Conservation (phyloP, 1,140 invertebrate species). For the Leptopilina boulardi region DNA sequence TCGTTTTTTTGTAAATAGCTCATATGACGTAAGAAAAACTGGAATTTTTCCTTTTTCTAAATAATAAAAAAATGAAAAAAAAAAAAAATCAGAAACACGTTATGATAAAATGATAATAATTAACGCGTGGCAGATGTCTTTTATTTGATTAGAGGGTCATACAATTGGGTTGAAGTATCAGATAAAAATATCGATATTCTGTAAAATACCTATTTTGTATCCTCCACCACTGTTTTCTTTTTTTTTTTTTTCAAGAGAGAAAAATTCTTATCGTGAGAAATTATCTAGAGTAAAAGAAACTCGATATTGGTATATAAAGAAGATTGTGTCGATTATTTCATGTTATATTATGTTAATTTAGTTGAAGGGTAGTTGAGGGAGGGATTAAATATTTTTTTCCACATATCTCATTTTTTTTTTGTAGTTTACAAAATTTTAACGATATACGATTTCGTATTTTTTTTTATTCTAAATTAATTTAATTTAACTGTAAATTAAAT, state of each 20-base stretch:
- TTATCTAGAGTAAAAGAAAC: not conserved
- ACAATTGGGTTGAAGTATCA: not conserved
- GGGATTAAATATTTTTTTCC: not conserved
- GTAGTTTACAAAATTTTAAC: too few relatives aligned
- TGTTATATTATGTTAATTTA: constrained; percentile 9
- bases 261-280: not conserved
- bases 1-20: not conserved
- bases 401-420: not conserved
- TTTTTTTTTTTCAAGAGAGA: not conserved
- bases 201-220: not conserved
- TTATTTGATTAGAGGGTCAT: not conserved
- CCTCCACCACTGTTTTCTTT: not conserved
- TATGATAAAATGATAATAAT: constrained; percentile 9
- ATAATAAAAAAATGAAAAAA: not conserved
- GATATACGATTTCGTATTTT: too few relatives aligned
- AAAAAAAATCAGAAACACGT: not conserved
- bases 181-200: constrained; percentile 1
- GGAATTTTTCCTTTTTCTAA: not conserved
- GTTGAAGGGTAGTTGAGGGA: not conserved
- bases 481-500: too few relatives aligned
- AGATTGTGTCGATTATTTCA: constrained; percentile 1
- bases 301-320: not conserved
- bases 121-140: not conserved
- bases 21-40: not conserved
- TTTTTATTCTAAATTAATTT: too few relatives aligned